Evolutionary conservation across 2,888 invertebrate genomes (phyloP), one percentile per base, ranked within the genome.

Genomic region (Priocnemis perturbator): DNA sequence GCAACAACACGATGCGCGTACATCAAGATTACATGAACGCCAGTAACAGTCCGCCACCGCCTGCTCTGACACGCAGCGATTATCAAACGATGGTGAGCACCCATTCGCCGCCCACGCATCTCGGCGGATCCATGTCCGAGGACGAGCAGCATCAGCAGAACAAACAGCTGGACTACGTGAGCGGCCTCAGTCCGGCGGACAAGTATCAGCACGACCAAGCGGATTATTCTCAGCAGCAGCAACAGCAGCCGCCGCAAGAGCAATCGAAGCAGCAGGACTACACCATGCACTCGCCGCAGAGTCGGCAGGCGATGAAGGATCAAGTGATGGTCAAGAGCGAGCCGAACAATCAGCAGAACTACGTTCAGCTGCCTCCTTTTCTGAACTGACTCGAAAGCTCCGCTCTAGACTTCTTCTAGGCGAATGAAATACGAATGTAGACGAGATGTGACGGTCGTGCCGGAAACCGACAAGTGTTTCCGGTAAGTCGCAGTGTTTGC

Each of bases 281-380:
- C 57, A 83, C 83, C 0, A 87, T 88, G 84, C 85, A 88, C 69
- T 85, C 87, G 64, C 81, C 87, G 5, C 82, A 86, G 67, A 74
- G 82, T 88, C 73, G 88, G 87, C 65, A 91, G 89, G 77, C 90
- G 85, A 48, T 91, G 88, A 76, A 92, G 90, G 81, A 89, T 52
- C 89, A 89, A 66, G 85, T 87, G 17, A 79, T 88, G 62, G 90
- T 92, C 61, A 93, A 92, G 79, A 92, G 90, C 90, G 93, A 93
- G 82, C 92, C 92, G 21, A 90, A 90, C 52, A 85, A 86, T 86
- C 81, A 91, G 89, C 93, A 93, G 85, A 92, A 91, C 59, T 94
- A 93, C 85, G 94, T 94, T 50, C 92, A 93, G 64, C 89, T 94
- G 90, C 94, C 94, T 90, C 93, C 94, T 92, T 94, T 94, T 93